Conservation (phyloP, 2,888 invertebrate genomes). For the Elegia similella region DNA sequence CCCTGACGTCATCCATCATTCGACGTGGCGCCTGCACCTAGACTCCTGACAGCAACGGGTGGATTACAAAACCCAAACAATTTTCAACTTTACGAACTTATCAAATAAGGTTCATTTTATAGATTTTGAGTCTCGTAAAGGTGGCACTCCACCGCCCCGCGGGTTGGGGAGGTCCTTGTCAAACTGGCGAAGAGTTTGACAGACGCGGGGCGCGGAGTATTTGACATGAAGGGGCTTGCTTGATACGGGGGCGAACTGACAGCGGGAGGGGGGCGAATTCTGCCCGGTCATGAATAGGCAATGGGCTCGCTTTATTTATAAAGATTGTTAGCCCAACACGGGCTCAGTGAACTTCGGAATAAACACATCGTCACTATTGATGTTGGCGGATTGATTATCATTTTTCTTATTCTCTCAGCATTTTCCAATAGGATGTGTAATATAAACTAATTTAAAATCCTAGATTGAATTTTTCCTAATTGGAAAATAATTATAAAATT, state of each 20-base stretch:
- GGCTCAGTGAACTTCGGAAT: slow-evolving; percentile 71
- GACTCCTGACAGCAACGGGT: slow-evolving; percentile 73
- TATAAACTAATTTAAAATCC: too few relatives aligned
- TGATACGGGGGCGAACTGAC: slow-evolving; percentile 75
- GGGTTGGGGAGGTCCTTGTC: slow-evolving; percentile 79
- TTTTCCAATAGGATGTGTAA: neutral
- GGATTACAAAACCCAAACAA: slow-evolving; percentile 28
- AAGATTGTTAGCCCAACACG: slow-evolving; percentile 74
- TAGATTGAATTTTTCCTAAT: too few relatives aligned
- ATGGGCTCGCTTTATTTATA: slow-evolving; percentile 81
- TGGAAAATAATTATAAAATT: too few relatives aligned
- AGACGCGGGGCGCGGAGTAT: slow-evolving; percentile 81
- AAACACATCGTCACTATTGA: slow-evolving; percentile 61
- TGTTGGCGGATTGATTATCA: slow-evolving; percentile 28
- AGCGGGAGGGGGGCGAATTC: slow-evolving; percentile 69
- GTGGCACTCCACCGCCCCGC: slow-evolving; percentile 75
- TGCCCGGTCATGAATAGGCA: slow-evolving; percentile 82
- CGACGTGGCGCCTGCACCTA: slow-evolving; percentile 80
- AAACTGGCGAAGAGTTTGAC: slow-evolving; percentile 82
- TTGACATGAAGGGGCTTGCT: slow-evolving; percentile 82
- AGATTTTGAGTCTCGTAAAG: slow-evolving; percentile 36
- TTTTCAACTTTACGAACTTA: slow-evolving; percentile 32
- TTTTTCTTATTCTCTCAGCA: neutral
- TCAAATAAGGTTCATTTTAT: slow-evolving; percentile 31
- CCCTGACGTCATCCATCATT: slow-evolving; percentile 81